Evolutionary conservation across 1,140 invertebrate species (phyloP), one percentile per base, ranked within the genome.

Genomic region (Caerostris extrusa): DNA sequence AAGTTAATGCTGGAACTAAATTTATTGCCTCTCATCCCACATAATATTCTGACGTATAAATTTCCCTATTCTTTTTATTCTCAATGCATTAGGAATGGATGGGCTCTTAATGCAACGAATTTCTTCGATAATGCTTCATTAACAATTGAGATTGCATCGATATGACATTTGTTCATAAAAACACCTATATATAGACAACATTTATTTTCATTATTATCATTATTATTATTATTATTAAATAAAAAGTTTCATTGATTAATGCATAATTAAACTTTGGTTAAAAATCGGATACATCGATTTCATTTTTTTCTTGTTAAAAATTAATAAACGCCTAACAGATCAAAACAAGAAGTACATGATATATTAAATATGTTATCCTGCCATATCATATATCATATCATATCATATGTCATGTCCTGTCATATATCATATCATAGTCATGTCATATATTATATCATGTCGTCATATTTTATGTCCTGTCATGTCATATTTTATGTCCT

Each of bases 121-220:
- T 86, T 86, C 57, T 86, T 86, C 55, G 83, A 86, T 57, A 86
- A 56, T 60, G 56, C 2, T 86, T 86, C 83, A 19, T 86, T 58
- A 60, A n/a, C 55, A 86, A 86, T 3, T 34, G 19, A 86, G 55
- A 86, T 86, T 57, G 53, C 57, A 19, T n/a, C 12, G 5, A 19
- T 8, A 82, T 7, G 55, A 86, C 2, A 86, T 86, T 60, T 86
- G 56, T 58, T 17, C 19, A 10, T 58, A 86, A 57, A 57, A 86
- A 86, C 19, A n/a, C 55, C 17, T 58, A 5, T 60, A 5, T 19
- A 4, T 67, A 67, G 12, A 67, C 5, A 17, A n/a, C n/a, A n/a
- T 12, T 82, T 82, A 12, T 55, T 55, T 53, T 56, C 55, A 56
- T 55, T 10, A 14, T 60, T 58, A 60, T 86, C 17, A 67, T 67